Evolutionary conservation across 2,113 vertebrate species (phyloP).

Genomic region (Carlito syrichta): DNA sequence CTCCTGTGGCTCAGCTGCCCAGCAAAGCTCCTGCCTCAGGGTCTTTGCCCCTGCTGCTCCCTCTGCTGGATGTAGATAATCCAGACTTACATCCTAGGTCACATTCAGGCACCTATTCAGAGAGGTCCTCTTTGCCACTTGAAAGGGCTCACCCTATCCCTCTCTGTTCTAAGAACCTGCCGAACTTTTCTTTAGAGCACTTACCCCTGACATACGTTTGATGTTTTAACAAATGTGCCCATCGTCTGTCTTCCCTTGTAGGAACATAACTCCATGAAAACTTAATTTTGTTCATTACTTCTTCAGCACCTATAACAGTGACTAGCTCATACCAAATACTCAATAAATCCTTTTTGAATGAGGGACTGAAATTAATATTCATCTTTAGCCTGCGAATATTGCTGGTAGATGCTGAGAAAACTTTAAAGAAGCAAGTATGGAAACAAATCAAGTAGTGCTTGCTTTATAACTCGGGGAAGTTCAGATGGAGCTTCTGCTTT

Average conservation of each 20-base stretch:
- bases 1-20: not conserved
- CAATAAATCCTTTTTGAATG: not conserved
- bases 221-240: not conserved
- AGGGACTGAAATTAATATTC: not conserved
- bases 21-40: not conserved
- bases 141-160: too few species aligned
- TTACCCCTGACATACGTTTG: not conserved
- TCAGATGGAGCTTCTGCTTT: not conserved
- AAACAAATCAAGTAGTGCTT: slow-evolving; percentile 2
- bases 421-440: not conserved
- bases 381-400: not conserved
- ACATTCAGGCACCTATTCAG: not conserved
- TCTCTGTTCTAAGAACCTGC: not conserved
- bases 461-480: not conserved
- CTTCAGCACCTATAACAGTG: not conserved
- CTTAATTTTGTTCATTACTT: not conserved
- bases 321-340: not conserved
- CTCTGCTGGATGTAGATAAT: not conserved
- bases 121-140: not conserved
- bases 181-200: not conserved
- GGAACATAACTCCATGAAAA: not conserved
- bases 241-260: not conserved
- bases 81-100: not conserved
- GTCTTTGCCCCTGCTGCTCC: not conserved
- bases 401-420: not conserved